Evolutionary conservation across 2,888 invertebrate genomes (phyloP), one percentile per base, ranked within the genome.

Genomic region (Muscina levida): DNA sequence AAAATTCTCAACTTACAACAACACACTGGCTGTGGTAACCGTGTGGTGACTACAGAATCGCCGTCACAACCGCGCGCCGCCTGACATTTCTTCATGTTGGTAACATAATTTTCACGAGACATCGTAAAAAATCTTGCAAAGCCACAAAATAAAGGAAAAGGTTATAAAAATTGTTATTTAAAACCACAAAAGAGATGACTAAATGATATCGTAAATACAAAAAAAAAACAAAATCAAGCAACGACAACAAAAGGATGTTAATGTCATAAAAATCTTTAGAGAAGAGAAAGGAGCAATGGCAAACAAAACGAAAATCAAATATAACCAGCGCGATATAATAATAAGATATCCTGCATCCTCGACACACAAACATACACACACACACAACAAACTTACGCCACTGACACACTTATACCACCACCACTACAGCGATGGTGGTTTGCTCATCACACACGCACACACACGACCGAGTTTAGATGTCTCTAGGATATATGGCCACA

Each of bases 141-240:
- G 4, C 31, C 31, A 1, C 46, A 17, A 46, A 48, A 48, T 1
- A 24, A 15, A 26, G 24, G 48, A 67, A 19, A 48, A 44, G 46
- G 67, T 19, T 48, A 31, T 31, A 44, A 67, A 44, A 44, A 48
- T 44, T 19, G 31, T 48, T 48, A 22, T 17, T 48, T 72, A 39
- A 73, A 78, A 74, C 70, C 57, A 46, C 59, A 74, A 31, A 71
- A 74, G 59, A 71, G 59, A 71, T 74, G 71, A 51, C 57, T 71
- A 71, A 74, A 74, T 74, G 57, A 71, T 74, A 71, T 66, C 70
- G 70, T 74, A 77, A 77, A 71, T 67, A n/a, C n/a, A n/a, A n/a
- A n/a, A n/a, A n/a, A n/a, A n/a, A n/a, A n/a, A n/a, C n/a, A 74
- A 66, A 48, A 67, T 13, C 44, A 44, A 13, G 10, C 44, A 65